These are phyloP conservation scores for Cisticola juncidis DNA, from an alignment of 2,113 vertebrate genomes.

Conservation along the genomic window DNA sequence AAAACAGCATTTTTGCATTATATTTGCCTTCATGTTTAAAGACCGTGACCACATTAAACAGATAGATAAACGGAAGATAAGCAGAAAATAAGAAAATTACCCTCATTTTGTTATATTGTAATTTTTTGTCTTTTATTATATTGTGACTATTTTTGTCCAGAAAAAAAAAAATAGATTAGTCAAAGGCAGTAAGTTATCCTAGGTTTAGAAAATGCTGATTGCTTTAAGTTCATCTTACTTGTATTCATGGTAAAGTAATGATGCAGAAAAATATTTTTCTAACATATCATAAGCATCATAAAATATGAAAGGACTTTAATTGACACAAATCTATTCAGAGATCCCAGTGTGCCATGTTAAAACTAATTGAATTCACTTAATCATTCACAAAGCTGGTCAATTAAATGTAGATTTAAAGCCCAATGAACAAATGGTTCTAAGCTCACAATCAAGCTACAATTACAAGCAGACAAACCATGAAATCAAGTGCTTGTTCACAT, in stretches of 20 bases:
- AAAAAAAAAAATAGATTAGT: not conserved
- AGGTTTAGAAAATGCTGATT: not conserved
- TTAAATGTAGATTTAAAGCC: conserved; percentile 48
- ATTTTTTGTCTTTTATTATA: not conserved
- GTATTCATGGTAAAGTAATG: conserved; percentile 13
- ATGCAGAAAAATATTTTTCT: conserved; percentile 54
- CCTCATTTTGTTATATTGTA: not conserved
- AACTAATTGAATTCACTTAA: conserved; percentile 63
- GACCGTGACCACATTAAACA: not conserved
- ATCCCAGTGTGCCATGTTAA: conserved; percentile 44
- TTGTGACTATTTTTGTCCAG: not conserved
- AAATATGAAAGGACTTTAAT: conserved; percentile 31
- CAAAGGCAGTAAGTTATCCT: not conserved
- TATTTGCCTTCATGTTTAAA: not conserved
- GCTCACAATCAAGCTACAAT: conserved; percentile 56
- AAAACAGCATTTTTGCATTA: not conserved
- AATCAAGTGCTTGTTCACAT: conserved; percentile 67
- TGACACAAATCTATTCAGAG: conserved; percentile 41
- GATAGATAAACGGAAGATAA: not conserved
- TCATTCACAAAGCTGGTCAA: conserved; percentile 41
- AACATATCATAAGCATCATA: conserved; percentile 29
- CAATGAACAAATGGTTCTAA: conserved; percentile 52
- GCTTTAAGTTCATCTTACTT: not conserved
- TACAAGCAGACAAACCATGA: conserved; percentile 62
- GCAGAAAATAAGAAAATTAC: not conserved